Evolutionary conservation across 2,888 invertebrate genomes (phyloP).

Genomic region (Mythimna impura): DNA sequence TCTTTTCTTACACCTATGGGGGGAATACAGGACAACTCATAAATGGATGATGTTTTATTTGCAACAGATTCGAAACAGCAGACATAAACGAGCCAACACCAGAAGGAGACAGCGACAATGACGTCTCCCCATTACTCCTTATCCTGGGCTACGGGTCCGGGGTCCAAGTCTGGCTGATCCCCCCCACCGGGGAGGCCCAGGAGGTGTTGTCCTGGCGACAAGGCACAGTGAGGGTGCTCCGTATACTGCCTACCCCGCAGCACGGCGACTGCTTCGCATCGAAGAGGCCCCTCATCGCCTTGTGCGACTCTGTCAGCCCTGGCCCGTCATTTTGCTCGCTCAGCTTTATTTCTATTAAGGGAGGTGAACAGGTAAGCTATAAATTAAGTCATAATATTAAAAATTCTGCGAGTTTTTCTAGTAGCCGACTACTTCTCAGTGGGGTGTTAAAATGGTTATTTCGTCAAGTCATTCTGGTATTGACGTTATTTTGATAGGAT

Average conservation of each 20-base stretch:
- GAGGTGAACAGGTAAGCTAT: slow-evolving; percentile 93
- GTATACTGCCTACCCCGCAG: slow-evolving; percentile 95
- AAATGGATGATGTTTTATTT: neutral
- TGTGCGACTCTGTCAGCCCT: slow-evolving; percentile 96
- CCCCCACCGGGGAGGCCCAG: slow-evolving; percentile 97
- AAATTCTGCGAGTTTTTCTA: neutral
- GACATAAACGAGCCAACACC: slow-evolving; percentile 95
- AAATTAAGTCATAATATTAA: neutral
- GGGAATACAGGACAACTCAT: no score
- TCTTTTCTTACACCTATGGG: no score
- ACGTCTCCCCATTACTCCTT: slow-evolving; percentile 95
- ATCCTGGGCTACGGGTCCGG: slow-evolving; percentile 92
- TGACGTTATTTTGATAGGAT: no score
- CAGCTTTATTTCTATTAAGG: slow-evolving; percentile 95
- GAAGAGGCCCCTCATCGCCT: slow-evolving; percentile 96
- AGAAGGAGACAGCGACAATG: slow-evolving; percentile 92
- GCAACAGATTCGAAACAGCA: slow-evolving; percentile 94
- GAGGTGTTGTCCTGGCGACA: slow-evolving; percentile 98
- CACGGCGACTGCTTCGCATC: slow-evolving; percentile 93
- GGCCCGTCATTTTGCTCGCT: slow-evolving; percentile 95
- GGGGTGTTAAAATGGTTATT: no score
- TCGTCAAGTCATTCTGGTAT: no score
- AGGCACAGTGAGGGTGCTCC: slow-evolving; percentile 95
- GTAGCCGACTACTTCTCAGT: no score
- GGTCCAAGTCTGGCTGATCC: slow-evolving; percentile 95